Conservation (phyloP, 2,113 vertebrate species). For the Aythya baeri region DNA sequence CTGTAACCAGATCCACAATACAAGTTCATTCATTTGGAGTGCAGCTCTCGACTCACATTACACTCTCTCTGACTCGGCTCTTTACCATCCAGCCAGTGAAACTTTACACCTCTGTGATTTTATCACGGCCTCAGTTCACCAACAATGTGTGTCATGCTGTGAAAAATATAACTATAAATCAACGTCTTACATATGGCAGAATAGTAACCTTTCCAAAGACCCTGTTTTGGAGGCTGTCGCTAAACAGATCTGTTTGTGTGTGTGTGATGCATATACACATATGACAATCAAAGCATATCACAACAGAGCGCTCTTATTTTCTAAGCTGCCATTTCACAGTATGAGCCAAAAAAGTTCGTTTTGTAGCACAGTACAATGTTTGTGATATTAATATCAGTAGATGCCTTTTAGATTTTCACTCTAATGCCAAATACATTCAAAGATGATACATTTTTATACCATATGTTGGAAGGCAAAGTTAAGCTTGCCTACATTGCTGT, state of each 20-base stretch:
- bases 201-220: not conserved
- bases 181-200: conserved; percentile 46
- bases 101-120: conserved; percentile 74
- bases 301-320: not conserved
- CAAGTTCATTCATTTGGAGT: conserved; percentile 75
- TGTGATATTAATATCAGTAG: not conserved
- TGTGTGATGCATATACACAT: not conserved
- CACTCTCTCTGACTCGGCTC: conserved; percentile 48
- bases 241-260: conserved; percentile 20
- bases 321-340: not conserved
- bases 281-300: conserved; percentile 20
- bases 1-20: conserved; percentile 75
- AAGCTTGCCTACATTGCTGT: not conserved
- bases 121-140: conserved; percentile 65
- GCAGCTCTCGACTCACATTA: conserved; percentile 63
- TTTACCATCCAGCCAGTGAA: conserved; percentile 69
- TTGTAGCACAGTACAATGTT: not conserved
- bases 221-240: not conserved
- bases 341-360: not conserved
- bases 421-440: not conserved
- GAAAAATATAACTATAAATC: conserved; percentile 73
- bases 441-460: not conserved
- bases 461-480: not conserved
- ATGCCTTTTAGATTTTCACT: not conserved
- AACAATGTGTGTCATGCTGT: conserved; percentile 62